Evolutionary conservation across 2,113 vertebrate genomes (phyloP), one percentile per base, ranked within the genome.

Genomic region (Anoura caudifer): DNA sequence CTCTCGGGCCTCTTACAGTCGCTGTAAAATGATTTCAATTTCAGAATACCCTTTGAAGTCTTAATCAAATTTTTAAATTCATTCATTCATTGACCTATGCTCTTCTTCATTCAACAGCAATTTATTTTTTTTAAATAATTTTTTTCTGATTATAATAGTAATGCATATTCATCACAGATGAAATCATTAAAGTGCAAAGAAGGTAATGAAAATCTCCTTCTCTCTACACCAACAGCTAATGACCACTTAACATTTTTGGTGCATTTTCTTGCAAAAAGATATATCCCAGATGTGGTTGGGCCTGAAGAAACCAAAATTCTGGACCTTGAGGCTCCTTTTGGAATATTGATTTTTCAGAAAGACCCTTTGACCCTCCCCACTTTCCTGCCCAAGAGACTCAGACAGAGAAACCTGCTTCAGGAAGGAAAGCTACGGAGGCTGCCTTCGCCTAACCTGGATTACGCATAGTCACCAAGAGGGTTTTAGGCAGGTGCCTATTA

Each of bases 11-110:
- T 69, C 52, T 70, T 91, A 56, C 7, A 88, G 10, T 82, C 33
- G 33, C 14, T 93, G 7, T 50, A 54, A 88, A 73, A 77, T 70
- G 76, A 28, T 93, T 95, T 72, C 26, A 24, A 47, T 56, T 75
- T 81, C 15, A 87, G 47, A 90, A 76, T 87, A 41, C 47, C 36
- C 22, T 70, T 95, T 47, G 83, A 87, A 93, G 13, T 79, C 61
- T 83, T 94, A 82, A 36, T 84, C 33, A 38, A 24, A 61, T 43
- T 90, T 90, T 79, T 63, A 72, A 81, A 91, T 87, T 65, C 31
- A 81, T 63, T 82, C 41, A 47, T 59, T 94, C 13, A 73, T 77
- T 96, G 77, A 75, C 52, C 76, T 80, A 94, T 88, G 94, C 73
- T 93, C 38, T 88, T 75, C 47, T 43, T 73, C 56, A 84, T 54